Percentiles rank a stretch among this genome's conserved stretches.
phyloP scores from a whole-genome alignment of 2,888 invertebrate species.

The Acleris laterana region DNA sequence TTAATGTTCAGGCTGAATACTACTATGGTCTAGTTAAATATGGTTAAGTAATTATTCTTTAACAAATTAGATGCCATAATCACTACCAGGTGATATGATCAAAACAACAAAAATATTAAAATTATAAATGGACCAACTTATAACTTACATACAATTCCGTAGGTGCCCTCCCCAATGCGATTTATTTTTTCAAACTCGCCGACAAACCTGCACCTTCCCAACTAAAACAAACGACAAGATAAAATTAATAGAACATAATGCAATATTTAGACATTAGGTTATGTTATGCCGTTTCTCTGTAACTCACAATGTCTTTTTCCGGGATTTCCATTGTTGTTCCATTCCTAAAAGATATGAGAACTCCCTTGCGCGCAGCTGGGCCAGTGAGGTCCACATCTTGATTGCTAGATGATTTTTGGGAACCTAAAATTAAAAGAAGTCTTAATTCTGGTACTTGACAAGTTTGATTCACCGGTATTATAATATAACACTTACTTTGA shows the following conservation, averaged over 20 bases:
- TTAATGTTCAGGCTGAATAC: no score
- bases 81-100: no score
- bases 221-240: slow-evolving; percentile 74
- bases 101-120: no score
- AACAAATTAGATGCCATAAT: no score
- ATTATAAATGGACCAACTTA: neutral
- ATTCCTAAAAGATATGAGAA: slow-evolving; percentile 91
- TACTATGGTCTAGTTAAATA: no score
- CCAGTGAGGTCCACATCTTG: slow-evolving; percentile 89
- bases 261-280: slow-evolving; percentile 51
- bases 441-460: slow-evolving; percentile 32
- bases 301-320: slow-evolving; percentile 91
- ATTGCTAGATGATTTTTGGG: slow-evolving; percentile 68
- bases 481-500: slow-evolving; percentile 29
- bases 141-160: slow-evolving; percentile 97
- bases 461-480: neutral
- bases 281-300: slow-evolving; percentile 50
- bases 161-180: slow-evolving; percentile 98
- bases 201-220: slow-evolving; percentile 95
- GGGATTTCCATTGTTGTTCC: slow-evolving; percentile 94
- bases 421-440: slow-evolving; percentile 57
- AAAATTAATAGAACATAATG: slow-evolving; percentile 35
- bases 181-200: slow-evolving; percentile 99
- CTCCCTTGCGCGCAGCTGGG: slow-evolving; percentile 91
- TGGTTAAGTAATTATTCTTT: no score